These are phyloP conservation scores for Zele albiditarsus DNA, from an alignment of 2,888 invertebrate species.

Conservation along the genomic window DNA sequence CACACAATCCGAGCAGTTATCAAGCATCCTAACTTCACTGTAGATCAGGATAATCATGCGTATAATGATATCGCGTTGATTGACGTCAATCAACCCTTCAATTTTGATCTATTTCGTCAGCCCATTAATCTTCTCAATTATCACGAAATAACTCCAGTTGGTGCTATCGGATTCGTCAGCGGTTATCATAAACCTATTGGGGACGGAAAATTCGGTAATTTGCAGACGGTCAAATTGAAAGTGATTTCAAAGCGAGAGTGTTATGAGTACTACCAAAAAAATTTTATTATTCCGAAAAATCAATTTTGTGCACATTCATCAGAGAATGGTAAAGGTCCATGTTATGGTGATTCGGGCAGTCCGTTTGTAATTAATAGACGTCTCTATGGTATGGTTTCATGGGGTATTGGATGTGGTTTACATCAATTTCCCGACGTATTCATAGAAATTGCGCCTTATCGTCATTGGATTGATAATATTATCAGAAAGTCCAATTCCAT, in stretches of 20 bases:
- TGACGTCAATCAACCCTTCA: slow-evolving; percentile 73
- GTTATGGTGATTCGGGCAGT: slow-evolving; percentile 45
- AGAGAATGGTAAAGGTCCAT: slow-evolving; percentile 73
- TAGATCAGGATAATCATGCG: slow-evolving; percentile 52
- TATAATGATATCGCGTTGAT: slow-evolving; percentile 75
- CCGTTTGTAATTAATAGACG: slow-evolving; percentile 38
- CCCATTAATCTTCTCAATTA: slow-evolving; percentile 12
- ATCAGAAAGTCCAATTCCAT: neutral
- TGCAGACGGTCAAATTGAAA: slow-evolving; percentile 76
- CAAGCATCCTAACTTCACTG: slow-evolving; percentile 74
- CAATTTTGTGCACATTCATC: slow-evolving; percentile 75
- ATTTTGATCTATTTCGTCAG: slow-evolving; percentile 34
- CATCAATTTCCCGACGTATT: slow-evolving; percentile 70
- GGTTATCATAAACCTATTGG: slow-evolving; percentile 40
- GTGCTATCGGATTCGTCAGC: slow-evolving; percentile 11
- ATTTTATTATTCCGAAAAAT: slow-evolving; percentile 57
- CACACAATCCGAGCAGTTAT: slow-evolving; percentile 71
- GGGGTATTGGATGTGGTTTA: slow-evolving; percentile 75
- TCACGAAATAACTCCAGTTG: neutral
- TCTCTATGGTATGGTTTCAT: slow-evolving; percentile 45
- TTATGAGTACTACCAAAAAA: slow-evolving; percentile 70
- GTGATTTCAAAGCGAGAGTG: slow-evolving; percentile 74
- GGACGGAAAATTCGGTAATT: slow-evolving; percentile 42
- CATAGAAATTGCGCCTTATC: slow-evolving; percentile 74
- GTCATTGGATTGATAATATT: slow-evolving; percentile 51